Base-by-base conservation (phyloP, 2,888 invertebrate genomes). In the Cacoxenus indagator region DNA sequence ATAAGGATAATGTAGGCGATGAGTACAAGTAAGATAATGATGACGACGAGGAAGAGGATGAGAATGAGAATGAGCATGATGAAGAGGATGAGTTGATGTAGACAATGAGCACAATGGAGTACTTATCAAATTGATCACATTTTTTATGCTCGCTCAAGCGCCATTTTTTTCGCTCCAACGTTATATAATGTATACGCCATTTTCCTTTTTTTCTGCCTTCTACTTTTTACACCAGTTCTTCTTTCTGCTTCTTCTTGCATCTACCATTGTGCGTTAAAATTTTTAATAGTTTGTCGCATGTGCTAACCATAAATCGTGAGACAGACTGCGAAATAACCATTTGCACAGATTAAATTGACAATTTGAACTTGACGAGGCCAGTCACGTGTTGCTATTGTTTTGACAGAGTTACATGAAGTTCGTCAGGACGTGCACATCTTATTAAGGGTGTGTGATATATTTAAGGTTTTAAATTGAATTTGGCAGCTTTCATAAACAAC, bases 101-200 rank as follows among this genome's bases (percentile, higher is more conserved):
- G 11, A 24, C 14, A 17, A 19, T 27, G 24, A 9, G 3, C 22
- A 24, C 61, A 26, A 43, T 22, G 37, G 22, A 24, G 54, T 70
- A 76, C 81, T 82, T 83, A 83, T 80, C 83, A 82, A 83, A 82
- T 83, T 83, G 82, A 62, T 61, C 43, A 43, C 45, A 43, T 64
- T 31, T 19, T 48, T 11, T 64, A 46, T 27, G 43, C 37, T 6
- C 2, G 64, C n/a, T 4, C 11, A 29, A 26, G 24, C 61, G 19
- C n/a, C 37, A 37, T 48, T 48, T 51, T 19, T 29, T 51, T 19
- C 48, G 29, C 64, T 29, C 4, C 11, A 2, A 14, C 14, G 48
- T 19, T 26, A 19, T 45, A 6, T 64, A 6, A 5, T 45, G 22
- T 22, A 24, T 22, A 45, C 17, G 62, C 26, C 17, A n/a, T 2